Conservation (phyloP, 2,888 invertebrate genomes). For the Apodemia zela region DNA sequence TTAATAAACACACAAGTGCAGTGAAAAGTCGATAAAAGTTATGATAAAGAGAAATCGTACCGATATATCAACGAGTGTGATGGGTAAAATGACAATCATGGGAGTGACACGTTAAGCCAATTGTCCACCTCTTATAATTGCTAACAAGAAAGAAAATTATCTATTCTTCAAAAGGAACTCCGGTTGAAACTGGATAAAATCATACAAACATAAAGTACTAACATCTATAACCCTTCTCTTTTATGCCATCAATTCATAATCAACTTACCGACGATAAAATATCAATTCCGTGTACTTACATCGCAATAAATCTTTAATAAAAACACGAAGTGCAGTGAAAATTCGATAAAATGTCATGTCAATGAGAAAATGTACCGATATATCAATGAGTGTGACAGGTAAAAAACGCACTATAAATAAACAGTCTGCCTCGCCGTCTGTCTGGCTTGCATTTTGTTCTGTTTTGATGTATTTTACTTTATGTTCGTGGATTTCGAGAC, state of each 20-base stretch:
- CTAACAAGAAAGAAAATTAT: no score
- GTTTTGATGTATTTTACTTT: conserved; percentile 60
- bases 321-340: conserved; percentile 20
- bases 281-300: background rate
- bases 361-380: conserved; percentile 32
- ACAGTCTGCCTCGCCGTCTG: conserved; percentile 59
- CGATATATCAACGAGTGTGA: conserved; percentile 37
- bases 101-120: no score
- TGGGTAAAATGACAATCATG: conserved; percentile 14
- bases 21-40: conserved; percentile 21
- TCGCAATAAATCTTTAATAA: conserved; percentile 16
- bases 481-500: conserved; percentile 52
- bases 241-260: background rate
- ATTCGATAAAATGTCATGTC: conserved; percentile 23
- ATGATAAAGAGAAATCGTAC: conserved; percentile 27
- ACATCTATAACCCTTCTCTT: background rate
- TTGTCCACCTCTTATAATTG: conserved; percentile 43
- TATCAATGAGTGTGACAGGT: conserved; percentile 35
- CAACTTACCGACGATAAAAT: background rate
- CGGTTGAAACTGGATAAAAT: no score
- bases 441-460: conserved; percentile 54
- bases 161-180: no score
- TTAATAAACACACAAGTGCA: conserved; percentile 15
- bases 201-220: no score
- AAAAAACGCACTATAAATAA: conserved; percentile 44